These are phyloP conservation scores for Orestias chungarensis DNA, from an alignment of 2,797 vertebrate species.

Conservation along the genomic window DNA sequence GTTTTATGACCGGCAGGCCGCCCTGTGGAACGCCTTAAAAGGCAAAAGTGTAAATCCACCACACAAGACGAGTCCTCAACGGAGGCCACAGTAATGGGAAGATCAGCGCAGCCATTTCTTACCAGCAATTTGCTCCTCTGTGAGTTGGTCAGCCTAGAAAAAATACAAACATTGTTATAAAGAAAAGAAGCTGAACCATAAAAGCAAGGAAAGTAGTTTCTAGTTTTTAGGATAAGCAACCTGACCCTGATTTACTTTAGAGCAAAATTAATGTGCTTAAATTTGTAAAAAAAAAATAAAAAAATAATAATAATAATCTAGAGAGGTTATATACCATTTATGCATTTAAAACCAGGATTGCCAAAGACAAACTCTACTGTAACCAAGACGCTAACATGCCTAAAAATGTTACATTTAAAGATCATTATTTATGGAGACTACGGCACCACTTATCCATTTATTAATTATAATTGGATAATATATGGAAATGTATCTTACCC, in stretches of 20 bases:
- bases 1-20: conserved; percentile 65
- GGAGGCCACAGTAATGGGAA: conserved; percentile 52
- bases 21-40: conserved; percentile 79
- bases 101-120: conserved; percentile 75
- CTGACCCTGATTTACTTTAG: not conserved
- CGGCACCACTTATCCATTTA: too few relatives aligned
- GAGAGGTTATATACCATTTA: too few relatives aligned
- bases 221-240: not conserved
- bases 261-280: not conserved
- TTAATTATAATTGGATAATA: too few relatives aligned
- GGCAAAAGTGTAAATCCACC: conserved; percentile 81
- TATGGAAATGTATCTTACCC: too few relatives aligned
- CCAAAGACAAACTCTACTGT: too few relatives aligned
- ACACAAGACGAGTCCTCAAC: conserved; percentile 63
- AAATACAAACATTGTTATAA: conserved; percentile 38
- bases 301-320: too few relatives aligned
- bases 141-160: conserved; percentile 98
- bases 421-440: too few relatives aligned
- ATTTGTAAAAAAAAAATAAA: not conserved
- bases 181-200: not conserved
- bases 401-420: too few relatives aligned
- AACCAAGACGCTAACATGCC: not conserved
- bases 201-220: not conserved
- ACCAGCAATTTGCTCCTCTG: conserved; percentile 99
- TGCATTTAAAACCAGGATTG: not conserved